A percentile compares a stretch with the other conserved stretches of the same genome.
Conservation (phyloP, 2,888 invertebrate genomes). For the Dorcus hopei region DNA sequence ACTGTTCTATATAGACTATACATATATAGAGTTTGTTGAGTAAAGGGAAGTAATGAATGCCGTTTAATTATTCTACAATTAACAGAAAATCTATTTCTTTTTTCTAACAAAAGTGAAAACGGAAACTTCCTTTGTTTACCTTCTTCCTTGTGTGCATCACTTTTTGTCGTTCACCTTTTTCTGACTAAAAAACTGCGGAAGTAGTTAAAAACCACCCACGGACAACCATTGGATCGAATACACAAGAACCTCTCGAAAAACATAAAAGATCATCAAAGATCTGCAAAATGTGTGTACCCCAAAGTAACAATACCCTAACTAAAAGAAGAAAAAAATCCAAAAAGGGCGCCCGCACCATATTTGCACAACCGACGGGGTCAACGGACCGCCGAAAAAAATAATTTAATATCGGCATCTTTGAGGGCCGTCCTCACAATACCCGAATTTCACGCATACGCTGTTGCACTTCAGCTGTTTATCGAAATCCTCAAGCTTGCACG, state of each 20-base stretch:
- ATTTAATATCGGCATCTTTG: slow-evolving; percentile 28
- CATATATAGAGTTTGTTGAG: too few species aligned
- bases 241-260: slow-evolving; percentile 1
- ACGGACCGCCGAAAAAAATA: slow-evolving; percentile 22
- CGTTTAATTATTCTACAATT: too few species aligned
- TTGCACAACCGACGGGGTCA: slow-evolving; percentile 24
- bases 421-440: slow-evolving; percentile 20
- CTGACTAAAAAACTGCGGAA: background rate
- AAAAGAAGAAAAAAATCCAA: background rate
- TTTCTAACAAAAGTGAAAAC: too few species aligned
- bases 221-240: slow-evolving; percentile 5
- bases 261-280: slow-evolving; percentile 12
- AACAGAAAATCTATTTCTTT: too few species aligned
- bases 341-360: slow-evolving; percentile 22
- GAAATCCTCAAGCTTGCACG: background rate
- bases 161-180: too few species aligned
- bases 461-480: background rate
- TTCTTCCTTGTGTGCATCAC: too few species aligned
- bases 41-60: too few species aligned
- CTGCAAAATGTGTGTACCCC: slow-evolving; percentile 7
- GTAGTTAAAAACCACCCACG: slow-evolving; percentile 5
- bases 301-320: background rate
- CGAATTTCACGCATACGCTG: slow-evolving; percentile 20
- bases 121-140: too few species aligned
- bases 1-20: too few species aligned